These are phyloP conservation scores for Tokudaia tokunoshimensis DNA, from an alignment of 2,797 vertebrate species.

Conservation along the genomic window DNA sequence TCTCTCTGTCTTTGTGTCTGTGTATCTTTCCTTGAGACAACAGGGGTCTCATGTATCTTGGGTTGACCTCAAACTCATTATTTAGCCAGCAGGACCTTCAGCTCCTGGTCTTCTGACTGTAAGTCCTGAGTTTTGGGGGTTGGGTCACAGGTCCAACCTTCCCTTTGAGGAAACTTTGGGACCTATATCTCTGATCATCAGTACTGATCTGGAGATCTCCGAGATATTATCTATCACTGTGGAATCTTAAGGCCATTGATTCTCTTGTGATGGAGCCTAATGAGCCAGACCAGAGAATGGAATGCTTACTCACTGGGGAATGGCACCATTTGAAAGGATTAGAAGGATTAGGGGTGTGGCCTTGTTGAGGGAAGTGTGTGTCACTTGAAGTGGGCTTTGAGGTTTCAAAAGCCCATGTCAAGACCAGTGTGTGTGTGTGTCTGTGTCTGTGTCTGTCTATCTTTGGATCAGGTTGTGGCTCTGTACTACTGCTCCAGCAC, in stretches of 20 bases:
- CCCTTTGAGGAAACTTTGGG: slow-evolving; percentile 6
- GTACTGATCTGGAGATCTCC: not conserved
- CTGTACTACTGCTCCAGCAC: not conserved
- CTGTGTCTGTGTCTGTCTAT: not conserved
- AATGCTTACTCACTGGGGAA: not conserved
- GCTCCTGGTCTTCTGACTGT: not conserved
- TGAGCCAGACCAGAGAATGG: not conserved
- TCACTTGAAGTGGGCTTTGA: not conserved
- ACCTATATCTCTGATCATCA: not conserved
- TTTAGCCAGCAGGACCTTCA: not conserved
- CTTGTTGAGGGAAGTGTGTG: not conserved
- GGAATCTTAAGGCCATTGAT: not conserved
- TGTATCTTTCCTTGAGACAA: not conserved
- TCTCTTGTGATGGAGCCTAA: not conserved
- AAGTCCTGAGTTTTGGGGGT: not conserved
- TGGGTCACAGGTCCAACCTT: not conserved
- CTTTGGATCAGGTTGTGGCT: not conserved
- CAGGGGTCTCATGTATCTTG: not conserved
- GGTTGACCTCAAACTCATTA: not conserved
- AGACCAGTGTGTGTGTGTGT: not conserved
- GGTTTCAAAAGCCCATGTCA: not conserved
- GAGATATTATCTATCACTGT: not conserved
- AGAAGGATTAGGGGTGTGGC: not conserved
- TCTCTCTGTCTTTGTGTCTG: not conserved
- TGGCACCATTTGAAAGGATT: not conserved